Base-by-base conservation (phyloP, 37 sponge, comb jelly and placozoan species). In the Geodia barretti region DNA sequence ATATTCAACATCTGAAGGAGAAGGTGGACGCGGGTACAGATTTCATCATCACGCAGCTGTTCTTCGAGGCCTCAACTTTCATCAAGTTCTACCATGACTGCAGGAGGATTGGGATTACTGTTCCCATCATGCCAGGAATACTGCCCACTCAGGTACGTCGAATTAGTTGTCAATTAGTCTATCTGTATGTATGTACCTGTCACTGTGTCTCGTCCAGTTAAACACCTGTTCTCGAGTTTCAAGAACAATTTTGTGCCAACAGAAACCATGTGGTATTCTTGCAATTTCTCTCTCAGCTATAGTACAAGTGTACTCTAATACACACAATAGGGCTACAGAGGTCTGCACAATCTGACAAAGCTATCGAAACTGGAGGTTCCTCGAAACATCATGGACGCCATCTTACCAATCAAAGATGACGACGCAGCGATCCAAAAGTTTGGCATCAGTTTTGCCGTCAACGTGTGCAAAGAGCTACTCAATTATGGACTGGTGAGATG, bases 1-100 rank as follows among this genome's bases (percentile, higher is more conserved):
- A 96, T 41, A 42, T 98, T 11, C 60, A 58, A 21, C 90, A 93
- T 65, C 78, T 98, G 54, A 98, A 98, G 77, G 90, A 93, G 86
- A 98, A 98, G 60, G 92, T 98, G 39, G 99, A 98, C 65, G 96
- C 94, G n/a, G 99, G 99, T 20, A 96, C 96, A 19, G 96, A 98
- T 71, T 95, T 98, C 74, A 84, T 98, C 73, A 94, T 98, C 62
- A 93, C 96, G 0, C 99, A 98, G 77, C 94, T 98, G 62, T 94
- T 98, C 80, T 98, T 98, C 77, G 87, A 91, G 26, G 77, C 88
- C 2, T 58, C 83, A 24, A 89, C 64, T 2, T 98, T 88, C 69
- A 43, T 93, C 64, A 76, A 90, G 63, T 96, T 92, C 67, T 72
- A 82, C 34, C 37, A 78, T 11, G 96, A 98, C 73, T 96, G n/a